phyloP scores from a whole-genome alignment of 2,797 vertebrate species.

The Myotis vivesi region DNA sequence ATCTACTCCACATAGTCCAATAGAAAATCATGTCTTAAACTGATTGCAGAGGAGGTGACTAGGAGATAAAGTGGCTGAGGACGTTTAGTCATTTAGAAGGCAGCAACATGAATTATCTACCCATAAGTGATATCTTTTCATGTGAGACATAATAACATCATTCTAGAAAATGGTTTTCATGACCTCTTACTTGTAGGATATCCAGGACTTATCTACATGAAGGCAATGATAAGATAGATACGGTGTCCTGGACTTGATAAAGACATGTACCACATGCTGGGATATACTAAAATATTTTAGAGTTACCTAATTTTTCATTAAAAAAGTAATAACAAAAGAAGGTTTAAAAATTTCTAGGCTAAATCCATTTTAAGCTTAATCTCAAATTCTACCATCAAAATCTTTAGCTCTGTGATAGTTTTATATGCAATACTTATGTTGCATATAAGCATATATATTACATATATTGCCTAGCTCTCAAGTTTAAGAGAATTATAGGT shows the following conservation, averaged over 20 bases:
- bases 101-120: conserved; percentile 3
- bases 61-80: not conserved
- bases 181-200: conserved; percentile 21
- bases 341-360: not conserved
- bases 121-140: not conserved
- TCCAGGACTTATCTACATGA: conserved; percentile 21
- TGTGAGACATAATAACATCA: conserved; percentile 41
- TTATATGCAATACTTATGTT: not conserved
- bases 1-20: not conserved
- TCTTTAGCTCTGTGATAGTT: not conserved
- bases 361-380: not conserved
- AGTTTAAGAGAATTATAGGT: not conserved
- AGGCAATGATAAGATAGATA: conserved; percentile 37
- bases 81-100: not conserved
- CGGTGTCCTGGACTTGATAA: not conserved
- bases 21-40: not conserved
- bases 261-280: not conserved
- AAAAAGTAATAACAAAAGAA: not conserved
- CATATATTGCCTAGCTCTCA: not conserved
- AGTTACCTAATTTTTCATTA: conserved; percentile 23
- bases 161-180: conserved; percentile 50
- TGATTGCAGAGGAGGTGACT: not conserved
- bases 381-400: not conserved
- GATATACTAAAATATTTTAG: conserved; percentile 24
- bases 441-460: not conserved